Conservation (phyloP, 2,888 invertebrate genomes). For the Cabera pusaria region DNA sequence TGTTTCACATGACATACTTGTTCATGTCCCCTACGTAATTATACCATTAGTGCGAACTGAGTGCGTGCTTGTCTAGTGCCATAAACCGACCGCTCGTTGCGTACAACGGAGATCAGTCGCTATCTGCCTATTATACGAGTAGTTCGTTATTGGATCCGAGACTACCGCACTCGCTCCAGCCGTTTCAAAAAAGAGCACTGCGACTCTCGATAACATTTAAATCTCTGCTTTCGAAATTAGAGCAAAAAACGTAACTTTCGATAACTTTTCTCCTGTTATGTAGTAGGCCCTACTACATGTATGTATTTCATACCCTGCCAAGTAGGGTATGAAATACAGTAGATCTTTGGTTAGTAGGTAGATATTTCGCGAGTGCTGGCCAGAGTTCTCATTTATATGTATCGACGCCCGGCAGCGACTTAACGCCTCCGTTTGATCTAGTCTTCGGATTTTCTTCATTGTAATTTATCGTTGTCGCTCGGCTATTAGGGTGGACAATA, state of each 20-base stretch:
- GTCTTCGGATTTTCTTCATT: slow-evolving; percentile 40
- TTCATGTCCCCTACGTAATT: too few species aligned
- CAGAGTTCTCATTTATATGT: slow-evolving; percentile 42
- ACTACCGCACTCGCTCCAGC: slow-evolving; percentile 10
- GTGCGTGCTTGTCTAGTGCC: slow-evolving; percentile 6
- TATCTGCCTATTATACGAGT: slow-evolving; percentile 22
- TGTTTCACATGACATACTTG: too few species aligned
- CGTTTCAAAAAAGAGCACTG: slow-evolving; percentile 6
- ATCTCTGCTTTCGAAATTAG: slow-evolving; percentile 11
- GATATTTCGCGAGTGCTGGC: too few species aligned
- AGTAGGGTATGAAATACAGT: too few species aligned
- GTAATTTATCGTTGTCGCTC: slow-evolving; percentile 42
- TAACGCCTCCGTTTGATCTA: too few species aligned
- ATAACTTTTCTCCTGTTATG: slow-evolving; percentile 13
- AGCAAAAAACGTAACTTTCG: slow-evolving; percentile 5
- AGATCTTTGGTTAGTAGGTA: too few species aligned
- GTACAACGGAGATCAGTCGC: slow-evolving; percentile 28
- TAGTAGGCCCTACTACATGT: too few species aligned
- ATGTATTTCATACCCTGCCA: too few species aligned
- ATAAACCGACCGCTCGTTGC: slow-evolving; percentile 23
- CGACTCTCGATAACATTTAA: slow-evolving; percentile 8
- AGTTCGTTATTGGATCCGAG: slow-evolving; percentile 18
- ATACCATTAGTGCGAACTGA: not conserved
- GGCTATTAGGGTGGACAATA: slow-evolving; percentile 26
- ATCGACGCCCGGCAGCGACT: slow-evolving; percentile 33